Evolutionary conservation across 2,797 vertebrate species (phyloP).

Genomic region (Octomys mimax): DNA sequence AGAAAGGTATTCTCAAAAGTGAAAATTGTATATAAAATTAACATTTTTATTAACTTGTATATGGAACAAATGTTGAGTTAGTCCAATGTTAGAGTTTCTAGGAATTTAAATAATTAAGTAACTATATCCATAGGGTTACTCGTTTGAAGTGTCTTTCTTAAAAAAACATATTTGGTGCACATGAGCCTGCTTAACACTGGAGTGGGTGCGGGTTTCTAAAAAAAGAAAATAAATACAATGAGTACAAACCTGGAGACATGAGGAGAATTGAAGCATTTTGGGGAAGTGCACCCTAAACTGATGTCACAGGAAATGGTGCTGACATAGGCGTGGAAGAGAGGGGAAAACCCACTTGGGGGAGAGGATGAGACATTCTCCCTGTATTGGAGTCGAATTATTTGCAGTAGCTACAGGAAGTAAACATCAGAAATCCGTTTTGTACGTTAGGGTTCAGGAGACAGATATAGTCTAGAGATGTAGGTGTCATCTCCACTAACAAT

Average conservation of each 20-base stretch:
- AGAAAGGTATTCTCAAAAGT: not conserved
- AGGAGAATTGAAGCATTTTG: not conserved
- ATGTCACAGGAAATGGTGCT: not conserved
- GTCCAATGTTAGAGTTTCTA: not conserved
- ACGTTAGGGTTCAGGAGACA: slow-evolving; percentile 19
- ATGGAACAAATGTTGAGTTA: slow-evolving; percentile 8
- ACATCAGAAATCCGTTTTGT: not conserved
- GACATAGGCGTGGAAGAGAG: not conserved
- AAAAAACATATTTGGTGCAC: not conserved
- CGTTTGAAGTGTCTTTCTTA: slow-evolving; percentile 38
- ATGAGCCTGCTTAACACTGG: not conserved
- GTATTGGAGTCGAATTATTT: not conserved
- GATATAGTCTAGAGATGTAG: not conserved
- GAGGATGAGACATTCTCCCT: not conserved
- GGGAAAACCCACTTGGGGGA: not conserved
- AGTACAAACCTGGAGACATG: not conserved
- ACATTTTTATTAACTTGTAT: slow-evolving; percentile 23
- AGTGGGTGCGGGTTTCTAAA: not conserved
- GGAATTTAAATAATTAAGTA: slow-evolving; percentile 30
- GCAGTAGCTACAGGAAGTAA: not conserved
- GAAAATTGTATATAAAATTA: not conserved
- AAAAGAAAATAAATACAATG: not conserved
- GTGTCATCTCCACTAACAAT: not conserved
- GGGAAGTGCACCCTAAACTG: not conserved
- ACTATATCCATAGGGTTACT: not conserved